Conservation (phyloP, 2,797 vertebrate species). For the Cirrhinus mrigala region DNA sequence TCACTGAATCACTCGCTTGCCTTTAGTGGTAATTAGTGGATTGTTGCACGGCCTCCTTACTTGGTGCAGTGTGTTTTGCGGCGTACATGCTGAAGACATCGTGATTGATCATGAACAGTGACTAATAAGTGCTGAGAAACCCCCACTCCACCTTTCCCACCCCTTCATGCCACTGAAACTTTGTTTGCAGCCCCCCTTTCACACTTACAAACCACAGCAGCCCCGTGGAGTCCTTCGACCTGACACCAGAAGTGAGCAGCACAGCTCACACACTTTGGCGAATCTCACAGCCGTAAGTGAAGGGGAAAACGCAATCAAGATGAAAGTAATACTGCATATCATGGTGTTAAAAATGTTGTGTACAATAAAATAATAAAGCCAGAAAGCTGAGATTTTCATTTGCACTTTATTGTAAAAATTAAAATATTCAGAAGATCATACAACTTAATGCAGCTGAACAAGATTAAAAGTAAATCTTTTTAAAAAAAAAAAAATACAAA, state of each 20-base stretch:
- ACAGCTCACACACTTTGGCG: constrained; percentile 11
- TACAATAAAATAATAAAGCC: background rate
- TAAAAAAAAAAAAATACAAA: background rate
- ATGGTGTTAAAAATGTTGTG: background rate
- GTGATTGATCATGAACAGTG: constrained; percentile 40
- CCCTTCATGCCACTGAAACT: constrained; percentile 55
- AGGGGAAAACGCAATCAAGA: background rate
- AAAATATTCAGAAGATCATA: background rate
- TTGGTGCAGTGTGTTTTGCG: constrained; percentile 17
- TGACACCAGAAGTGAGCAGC: constrained; percentile 37
- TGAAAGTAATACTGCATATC: background rate
- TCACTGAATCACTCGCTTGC: background rate
- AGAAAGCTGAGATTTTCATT: background rate
- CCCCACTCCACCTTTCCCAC: background rate
- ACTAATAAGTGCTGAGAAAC: constrained; percentile 63
- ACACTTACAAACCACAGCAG: constrained; percentile 58
- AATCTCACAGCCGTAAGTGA: background rate
- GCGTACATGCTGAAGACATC: background rate
- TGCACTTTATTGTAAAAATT: constrained; percentile 15
- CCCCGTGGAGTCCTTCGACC: constrained; percentile 36
- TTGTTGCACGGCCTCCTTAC: background rate
- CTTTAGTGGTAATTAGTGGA: background rate
- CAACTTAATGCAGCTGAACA: background rate
- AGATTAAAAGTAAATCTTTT: background rate
- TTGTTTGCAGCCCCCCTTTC: constrained; percentile 47